Evolutionary conservation across 2,797 vertebrate genomes (phyloP).

Genomic region (Phataginus tricuspis): DNA sequence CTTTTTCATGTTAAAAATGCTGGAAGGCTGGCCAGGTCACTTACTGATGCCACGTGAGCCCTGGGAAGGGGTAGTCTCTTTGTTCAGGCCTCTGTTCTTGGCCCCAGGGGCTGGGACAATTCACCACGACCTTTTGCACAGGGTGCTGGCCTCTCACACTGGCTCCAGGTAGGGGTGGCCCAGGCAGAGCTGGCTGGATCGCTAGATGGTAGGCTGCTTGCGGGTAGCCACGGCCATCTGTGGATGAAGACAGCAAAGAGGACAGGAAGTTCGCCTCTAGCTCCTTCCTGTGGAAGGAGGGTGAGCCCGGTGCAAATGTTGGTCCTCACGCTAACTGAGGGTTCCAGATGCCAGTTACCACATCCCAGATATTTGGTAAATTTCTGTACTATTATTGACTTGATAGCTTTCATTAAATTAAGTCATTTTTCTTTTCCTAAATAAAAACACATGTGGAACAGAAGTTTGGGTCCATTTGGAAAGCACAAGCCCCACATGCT

Average conservation of each 20-base stretch:
- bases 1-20: neutral
- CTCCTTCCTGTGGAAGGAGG: neutral
- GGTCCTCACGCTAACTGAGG: neutral
- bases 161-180: slow-evolving; percentile 77
- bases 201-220: slow-evolving; percentile 80
- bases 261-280: neutral
- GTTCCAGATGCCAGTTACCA: neutral
- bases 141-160: slow-evolving; percentile 78
- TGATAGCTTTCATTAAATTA: neutral
- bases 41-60: slow-evolving; percentile 79
- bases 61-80: slow-evolving; percentile 73
- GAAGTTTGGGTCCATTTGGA: slow-evolving; percentile 31
- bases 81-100: slow-evolving; percentile 72
- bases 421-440: neutral
- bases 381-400: slow-evolving; percentile 9
- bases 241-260: slow-evolving; percentile 68
- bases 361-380: neutral
- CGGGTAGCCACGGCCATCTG: slow-evolving; percentile 80
- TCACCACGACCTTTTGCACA: slow-evolving; percentile 81
- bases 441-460: slow-evolving; percentile 44
- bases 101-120: slow-evolving; percentile 80
- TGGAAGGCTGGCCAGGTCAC: neutral
- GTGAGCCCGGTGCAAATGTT: neutral
- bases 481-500: neutral
- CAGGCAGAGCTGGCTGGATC: slow-evolving; percentile 66